Evolutionary conservation across 2,797 vertebrate genomes (phyloP).

Genomic region (Schizopygopsis malacanthus): DNA sequence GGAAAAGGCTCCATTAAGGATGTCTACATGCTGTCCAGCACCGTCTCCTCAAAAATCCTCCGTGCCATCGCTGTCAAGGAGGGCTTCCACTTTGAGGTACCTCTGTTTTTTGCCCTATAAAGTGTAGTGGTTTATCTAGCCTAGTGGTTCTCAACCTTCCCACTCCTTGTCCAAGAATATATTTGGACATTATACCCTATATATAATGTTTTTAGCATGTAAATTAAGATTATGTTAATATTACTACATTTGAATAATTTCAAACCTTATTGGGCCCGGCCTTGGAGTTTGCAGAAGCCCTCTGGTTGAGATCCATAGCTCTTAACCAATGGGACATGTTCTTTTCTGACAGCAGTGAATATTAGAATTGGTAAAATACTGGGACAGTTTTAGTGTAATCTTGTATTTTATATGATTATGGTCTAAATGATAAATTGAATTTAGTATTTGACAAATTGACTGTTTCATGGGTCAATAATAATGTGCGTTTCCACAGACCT

Average conservation of each 20-base stretch:
- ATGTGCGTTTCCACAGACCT: neutral
- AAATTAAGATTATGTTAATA: neutral
- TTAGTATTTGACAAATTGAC: neutral
- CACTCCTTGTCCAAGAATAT: neutral
- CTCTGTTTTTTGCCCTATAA: neutral
- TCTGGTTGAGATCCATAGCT: neutral
- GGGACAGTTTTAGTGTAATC: neutral
- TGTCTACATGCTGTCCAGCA: conserved; percentile 94
- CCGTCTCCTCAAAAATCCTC: conserved; percentile 97
- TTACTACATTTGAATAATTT: neutral
- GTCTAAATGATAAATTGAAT: neutral
- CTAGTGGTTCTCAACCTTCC: neutral
- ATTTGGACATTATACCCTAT: neutral
- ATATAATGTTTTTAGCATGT: neutral
- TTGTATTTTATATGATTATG: neutral
- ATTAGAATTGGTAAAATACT: neutral
- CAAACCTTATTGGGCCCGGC: neutral
- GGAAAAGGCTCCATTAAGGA: conserved; percentile 78
- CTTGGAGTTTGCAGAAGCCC: neutral
- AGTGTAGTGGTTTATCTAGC: neutral
- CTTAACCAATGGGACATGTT: neutral
- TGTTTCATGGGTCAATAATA: neutral
- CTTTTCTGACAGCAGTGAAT: neutral
- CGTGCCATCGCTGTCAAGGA: conserved; percentile 94
- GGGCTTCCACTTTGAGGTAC: conserved; percentile 97